Conservation (phyloP, 2,888 invertebrate species). For the Podotricha telesiphe region DNA sequence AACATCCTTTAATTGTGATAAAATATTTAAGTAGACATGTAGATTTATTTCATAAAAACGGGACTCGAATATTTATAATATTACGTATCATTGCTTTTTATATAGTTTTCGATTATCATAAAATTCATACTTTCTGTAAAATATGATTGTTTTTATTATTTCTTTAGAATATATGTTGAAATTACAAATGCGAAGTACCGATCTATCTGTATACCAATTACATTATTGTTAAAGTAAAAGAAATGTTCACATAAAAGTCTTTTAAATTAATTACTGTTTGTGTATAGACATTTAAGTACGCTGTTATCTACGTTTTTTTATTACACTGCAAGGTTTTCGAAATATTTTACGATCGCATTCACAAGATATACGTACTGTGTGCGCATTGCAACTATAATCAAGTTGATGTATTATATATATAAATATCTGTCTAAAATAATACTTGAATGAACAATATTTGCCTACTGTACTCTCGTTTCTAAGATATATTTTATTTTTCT, state of each 20-base stretch:
- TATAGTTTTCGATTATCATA: conserved; percentile 26
- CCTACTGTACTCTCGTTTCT: background rate
- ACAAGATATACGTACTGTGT: conserved; percentile 26
- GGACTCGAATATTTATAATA: background rate
- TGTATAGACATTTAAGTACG: conserved; percentile 34
- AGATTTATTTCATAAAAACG: background rate
- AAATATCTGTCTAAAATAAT: conserved; percentile 11
- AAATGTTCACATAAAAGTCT: conserved; percentile 33
- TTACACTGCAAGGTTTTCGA: conserved; percentile 35
- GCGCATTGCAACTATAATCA: conserved; percentile 22
- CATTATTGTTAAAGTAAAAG: conserved; percentile 29
- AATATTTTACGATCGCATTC: conserved; percentile 26
- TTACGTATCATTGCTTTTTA: conserved; percentile 6
- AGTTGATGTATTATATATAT: conserved; percentile 20
- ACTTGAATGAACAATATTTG: conserved; percentile 7
- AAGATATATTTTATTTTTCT: background rate
- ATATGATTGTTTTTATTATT: conserved; percentile 18
- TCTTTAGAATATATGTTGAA: conserved; percentile 1
- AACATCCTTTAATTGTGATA: conserved; percentile 1
- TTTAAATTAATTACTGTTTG: conserved; percentile 38
- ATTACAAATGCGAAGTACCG: conserved; percentile 7
- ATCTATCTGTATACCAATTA: conserved; percentile 35
- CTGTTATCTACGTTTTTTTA: conserved; percentile 33
- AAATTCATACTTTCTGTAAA: conserved; percentile 15
- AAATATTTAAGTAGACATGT: conserved; percentile 1